Percentiles rank a stretch among this genome's conserved stretches.
phyloP scores from a whole-genome alignment of 2,888 invertebrate genomes.

The Halocaridina rubra region DNA sequence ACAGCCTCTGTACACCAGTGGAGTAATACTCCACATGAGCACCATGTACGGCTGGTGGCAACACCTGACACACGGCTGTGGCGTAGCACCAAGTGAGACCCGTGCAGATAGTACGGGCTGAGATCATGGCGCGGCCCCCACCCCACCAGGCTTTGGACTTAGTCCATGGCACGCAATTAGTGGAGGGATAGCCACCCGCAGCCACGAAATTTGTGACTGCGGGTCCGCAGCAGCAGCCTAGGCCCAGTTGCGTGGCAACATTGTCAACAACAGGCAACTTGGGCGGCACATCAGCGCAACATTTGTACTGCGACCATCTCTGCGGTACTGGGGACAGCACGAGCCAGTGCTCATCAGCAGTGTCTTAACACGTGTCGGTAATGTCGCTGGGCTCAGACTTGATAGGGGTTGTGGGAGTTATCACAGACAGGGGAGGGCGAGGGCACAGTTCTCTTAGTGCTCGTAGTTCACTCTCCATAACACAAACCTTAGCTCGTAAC shows the following conservation, averaged over 20 bases:
- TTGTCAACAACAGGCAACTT: slow-evolving; percentile 30
- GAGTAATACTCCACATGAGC: slow-evolving; percentile 39
- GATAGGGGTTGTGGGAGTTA: slow-evolving; percentile 47
- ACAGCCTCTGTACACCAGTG: slow-evolving; percentile 43
- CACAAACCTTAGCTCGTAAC: slow-evolving; percentile 32
- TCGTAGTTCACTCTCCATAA: slow-evolving; percentile 39
- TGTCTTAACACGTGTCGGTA: slow-evolving; percentile 44
- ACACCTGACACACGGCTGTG: slow-evolving; percentile 52
- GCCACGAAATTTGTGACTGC: slow-evolving; percentile 27
- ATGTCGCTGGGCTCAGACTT: slow-evolving; percentile 54
- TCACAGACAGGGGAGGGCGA: slow-evolving; percentile 46
- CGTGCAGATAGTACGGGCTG: slow-evolving; percentile 57
- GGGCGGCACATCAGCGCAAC: slow-evolving; percentile 49
- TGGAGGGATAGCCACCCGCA: slow-evolving; percentile 43
- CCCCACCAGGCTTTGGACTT: slow-evolving; percentile 22
- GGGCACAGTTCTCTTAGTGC: slow-evolving; percentile 18
- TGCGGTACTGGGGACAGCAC: slow-evolving; percentile 48
- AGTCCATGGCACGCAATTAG: slow-evolving; percentile 20
- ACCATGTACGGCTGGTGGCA: slow-evolving; percentile 54
- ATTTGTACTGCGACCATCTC: slow-evolving; percentile 55
- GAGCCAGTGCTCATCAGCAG: slow-evolving; percentile 45
- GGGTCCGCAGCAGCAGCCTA: slow-evolving; percentile 46
- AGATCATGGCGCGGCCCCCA: slow-evolving; percentile 55
- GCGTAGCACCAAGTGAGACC: slow-evolving; percentile 58
- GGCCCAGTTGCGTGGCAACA: slow-evolving; percentile 39